Evolutionary conservation across 2,888 invertebrate genomes (phyloP), one percentile per base, ranked within the genome.

Genomic region (Trichopria drosophilae): DNA sequence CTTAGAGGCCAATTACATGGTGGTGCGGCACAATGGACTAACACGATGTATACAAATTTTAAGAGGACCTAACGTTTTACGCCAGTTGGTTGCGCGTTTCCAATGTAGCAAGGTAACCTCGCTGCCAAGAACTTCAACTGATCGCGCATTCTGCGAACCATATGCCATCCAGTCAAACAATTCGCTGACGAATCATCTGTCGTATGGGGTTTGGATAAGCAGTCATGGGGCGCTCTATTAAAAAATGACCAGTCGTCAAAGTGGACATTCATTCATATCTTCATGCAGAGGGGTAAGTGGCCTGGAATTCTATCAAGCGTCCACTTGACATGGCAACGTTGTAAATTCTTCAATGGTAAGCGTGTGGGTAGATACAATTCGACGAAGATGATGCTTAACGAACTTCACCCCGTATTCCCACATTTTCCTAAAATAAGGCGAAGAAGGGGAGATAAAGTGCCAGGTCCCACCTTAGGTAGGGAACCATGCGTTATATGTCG

Each of bases 171-270:
- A 4, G 39, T n/a, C 4, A 39, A 12, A 5, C 6, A 23, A 13
- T 23, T 39, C 9, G n/a, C 23, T 4, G 12, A 24, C 10, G 22
- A 6, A n/a, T 39, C 15, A 3, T 24, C 9, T 4, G 26, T n/a
- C n/a, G 6, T 9, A 26, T 24, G 9, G 39, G 39, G n/a, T 23
- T 10, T 15, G 39, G 39, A 4, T 23, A 26, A 4, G 26, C 24
- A 7, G 13, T 22, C 7, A 39, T 10, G 5, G 26, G 24, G 23
- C 20, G 15, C 10, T 23, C 31, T 6, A 42, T 23, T 20, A 43
- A 16, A 16, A 43, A 43, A 19, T 43, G 23, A 2, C 32, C 43
- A 4, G 43, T 22, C 4, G 43, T 43, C 18, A 43, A 6, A 10
- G 12, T 22, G 3, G 22, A 31, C 5, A 19, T 6, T 32, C 31